Conservation (phyloP, 2,113 vertebrate species). For the Rhea pennata region DNA sequence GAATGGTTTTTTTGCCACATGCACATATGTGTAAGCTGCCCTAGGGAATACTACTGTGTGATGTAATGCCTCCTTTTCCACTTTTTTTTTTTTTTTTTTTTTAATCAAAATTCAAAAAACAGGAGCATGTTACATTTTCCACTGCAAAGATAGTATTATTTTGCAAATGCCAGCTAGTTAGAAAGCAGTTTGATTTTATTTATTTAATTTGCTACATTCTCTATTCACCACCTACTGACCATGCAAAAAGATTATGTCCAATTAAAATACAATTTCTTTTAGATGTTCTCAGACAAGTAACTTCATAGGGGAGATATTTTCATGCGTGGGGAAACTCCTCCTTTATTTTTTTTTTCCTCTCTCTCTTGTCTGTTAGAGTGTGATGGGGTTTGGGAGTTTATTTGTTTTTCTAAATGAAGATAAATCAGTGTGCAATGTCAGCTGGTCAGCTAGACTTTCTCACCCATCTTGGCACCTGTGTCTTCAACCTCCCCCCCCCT, state of each 20-base stretch:
- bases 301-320: background rate
- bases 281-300: background rate
- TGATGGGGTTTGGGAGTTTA: background rate
- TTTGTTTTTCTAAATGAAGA: background rate
- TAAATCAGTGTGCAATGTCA: background rate
- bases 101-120: background rate
- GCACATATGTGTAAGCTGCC: background rate
- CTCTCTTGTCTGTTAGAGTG: background rate
- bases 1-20: background rate
- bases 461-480: background rate
- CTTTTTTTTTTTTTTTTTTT: background rate
- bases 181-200: conserved; percentile 30
- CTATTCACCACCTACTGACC: background rate
- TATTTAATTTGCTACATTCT: conserved; percentile 5
- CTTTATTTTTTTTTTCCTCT: background rate
- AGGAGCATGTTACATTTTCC: background rate
- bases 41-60: background rate
- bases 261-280: conserved; percentile 32
- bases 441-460: background rate
- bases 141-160: background rate
- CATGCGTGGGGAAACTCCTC: background rate
- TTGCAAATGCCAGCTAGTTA: conserved; percentile 23
- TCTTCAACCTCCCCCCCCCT: background rate
- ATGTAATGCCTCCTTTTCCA: background rate
- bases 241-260: conserved; percentile 13